These are phyloP conservation scores for Salarias fasciatus DNA, from an alignment of 2,797 vertebrate genomes.

Conservation along the genomic window DNA sequence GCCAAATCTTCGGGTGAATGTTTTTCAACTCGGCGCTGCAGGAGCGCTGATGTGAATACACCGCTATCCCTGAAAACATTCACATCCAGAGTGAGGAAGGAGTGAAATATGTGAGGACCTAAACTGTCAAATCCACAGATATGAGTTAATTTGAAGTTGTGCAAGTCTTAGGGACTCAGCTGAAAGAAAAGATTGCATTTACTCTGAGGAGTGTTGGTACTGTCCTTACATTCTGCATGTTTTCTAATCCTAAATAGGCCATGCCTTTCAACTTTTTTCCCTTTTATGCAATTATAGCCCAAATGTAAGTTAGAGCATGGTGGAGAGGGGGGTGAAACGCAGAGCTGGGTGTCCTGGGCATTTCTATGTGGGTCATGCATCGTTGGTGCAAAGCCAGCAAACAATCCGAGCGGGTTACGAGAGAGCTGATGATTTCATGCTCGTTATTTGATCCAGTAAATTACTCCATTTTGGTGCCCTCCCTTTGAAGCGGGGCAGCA, in stretches of 20 bases:
- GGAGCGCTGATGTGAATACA: too few species aligned
- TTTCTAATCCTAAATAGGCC: constrained; percentile 62
- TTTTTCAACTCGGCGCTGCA: too few species aligned
- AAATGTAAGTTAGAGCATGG: constrained; percentile 54
- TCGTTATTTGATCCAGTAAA: constrained; percentile 48
- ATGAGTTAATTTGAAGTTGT: too few species aligned
- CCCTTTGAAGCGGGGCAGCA: neutral
- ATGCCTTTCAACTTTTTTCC: constrained; percentile 37
- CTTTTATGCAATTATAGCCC: constrained; percentile 63
- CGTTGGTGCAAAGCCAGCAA: constrained; percentile 62
- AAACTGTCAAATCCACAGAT: too few species aligned
- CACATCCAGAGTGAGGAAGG: too few species aligned
- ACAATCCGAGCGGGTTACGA: constrained; percentile 54
- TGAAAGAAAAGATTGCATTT: too few species aligned
- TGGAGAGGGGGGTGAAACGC: neutral
- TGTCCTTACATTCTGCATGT: constrained; percentile 8
- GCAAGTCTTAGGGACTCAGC: too few species aligned
- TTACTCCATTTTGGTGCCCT: neutral
- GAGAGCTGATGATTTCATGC: constrained; percentile 49
- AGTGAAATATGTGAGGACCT: too few species aligned
- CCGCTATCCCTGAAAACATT: too few species aligned
- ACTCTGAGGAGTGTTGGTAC: too few species aligned
- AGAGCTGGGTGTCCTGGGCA: constrained; percentile 64
- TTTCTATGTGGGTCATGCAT: constrained; percentile 82
- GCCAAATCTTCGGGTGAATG: too few species aligned